These are phyloP conservation scores for Tachysurus fulvidraco DNA, from an alignment of 2,113 vertebrate genomes.

Conservation along the genomic window DNA sequence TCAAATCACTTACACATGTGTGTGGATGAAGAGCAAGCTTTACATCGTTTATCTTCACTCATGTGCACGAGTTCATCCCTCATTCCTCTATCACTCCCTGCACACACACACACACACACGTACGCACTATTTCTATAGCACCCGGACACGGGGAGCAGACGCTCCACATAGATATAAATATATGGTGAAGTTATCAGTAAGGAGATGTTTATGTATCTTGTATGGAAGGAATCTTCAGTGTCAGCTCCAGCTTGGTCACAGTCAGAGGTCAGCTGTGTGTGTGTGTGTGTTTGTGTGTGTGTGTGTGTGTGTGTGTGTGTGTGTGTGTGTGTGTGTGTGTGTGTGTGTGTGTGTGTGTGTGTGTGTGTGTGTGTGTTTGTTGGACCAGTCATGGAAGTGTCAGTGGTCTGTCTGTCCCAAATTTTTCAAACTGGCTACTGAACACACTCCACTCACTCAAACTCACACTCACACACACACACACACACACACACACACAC, in stretches of 20 bases:
- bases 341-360: not conserved
- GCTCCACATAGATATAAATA: too few species aligned
- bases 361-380: slow-evolving; percentile 9
- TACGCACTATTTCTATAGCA: too few species aligned
- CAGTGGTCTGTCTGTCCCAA: not conserved
- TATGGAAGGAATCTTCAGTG: not conserved
- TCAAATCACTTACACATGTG: slow-evolving; percentile 31
- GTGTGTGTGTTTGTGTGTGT: slow-evolving; percentile 3
- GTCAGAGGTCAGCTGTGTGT: not conserved
- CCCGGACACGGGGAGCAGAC: too few species aligned
- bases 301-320: not conserved
- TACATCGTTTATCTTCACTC: slow-evolving; percentile 19
- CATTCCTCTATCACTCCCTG: not conserved
- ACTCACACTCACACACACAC: slow-evolving; percentile 16
- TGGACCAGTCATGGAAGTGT: not conserved
- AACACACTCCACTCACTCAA: not conserved
- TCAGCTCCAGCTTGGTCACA: too few species aligned
- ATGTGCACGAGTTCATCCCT: not conserved
- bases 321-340: slow-evolving; percentile 17
- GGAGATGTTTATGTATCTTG: not conserved
- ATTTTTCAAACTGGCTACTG: slow-evolving; percentile 14
- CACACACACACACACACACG: not conserved
- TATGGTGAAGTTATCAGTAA: too few species aligned
- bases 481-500: slow-evolving; percentile 1
- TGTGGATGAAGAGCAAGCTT: not conserved